These are phyloP conservation scores for Rhinogobio ventralis DNA, from an alignment of 2,797 vertebrate species.

Conservation along the genomic window DNA sequence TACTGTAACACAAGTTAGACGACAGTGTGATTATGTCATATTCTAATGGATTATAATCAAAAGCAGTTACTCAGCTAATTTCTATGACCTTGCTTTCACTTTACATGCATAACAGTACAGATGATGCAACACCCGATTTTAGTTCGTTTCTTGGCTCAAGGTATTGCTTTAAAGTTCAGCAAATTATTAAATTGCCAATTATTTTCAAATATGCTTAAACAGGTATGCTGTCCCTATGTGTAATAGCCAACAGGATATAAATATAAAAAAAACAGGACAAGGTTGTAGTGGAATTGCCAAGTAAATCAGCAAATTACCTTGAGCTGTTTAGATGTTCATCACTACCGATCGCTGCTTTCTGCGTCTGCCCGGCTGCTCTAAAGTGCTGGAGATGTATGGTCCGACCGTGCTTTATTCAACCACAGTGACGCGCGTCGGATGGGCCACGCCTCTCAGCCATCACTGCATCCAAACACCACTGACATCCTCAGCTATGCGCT, in stretches of 20 bases:
- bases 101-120: neutral
- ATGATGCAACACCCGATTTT: neutral
- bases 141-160: neutral
- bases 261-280: neutral
- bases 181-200: neutral
- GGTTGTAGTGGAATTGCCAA: no score
- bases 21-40: neutral
- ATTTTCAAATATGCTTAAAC: neutral
- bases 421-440: neutral
- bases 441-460: neutral
- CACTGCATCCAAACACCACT: neutral
- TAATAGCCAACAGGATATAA: neutral
- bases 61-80: neutral
- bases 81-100: slow-evolving; percentile 22
- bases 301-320: slow-evolving; percentile 2
- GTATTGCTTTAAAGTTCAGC: neutral
- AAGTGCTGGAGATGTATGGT: slow-evolving; percentile 4
- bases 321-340: slow-evolving; percentile 9
- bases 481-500: neutral
- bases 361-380: neutral
- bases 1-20: neutral
- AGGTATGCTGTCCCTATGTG: neutral
- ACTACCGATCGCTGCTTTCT: neutral
- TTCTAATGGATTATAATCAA: neutral
- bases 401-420: neutral